Evolutionary conservation across 2,113 vertebrate species (phyloP).

Genomic region (Myrmecophaga tridactyla): DNA sequence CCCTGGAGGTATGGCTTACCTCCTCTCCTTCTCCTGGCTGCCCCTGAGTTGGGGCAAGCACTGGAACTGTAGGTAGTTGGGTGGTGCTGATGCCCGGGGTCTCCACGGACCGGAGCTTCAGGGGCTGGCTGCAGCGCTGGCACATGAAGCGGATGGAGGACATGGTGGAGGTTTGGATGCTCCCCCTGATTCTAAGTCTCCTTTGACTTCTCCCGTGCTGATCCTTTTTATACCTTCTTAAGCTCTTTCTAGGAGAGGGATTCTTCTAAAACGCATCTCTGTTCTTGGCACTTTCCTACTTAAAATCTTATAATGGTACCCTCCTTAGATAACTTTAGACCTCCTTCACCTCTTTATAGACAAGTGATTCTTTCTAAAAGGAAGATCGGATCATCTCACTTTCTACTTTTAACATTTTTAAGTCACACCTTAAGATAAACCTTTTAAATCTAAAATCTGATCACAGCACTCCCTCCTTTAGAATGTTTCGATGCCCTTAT

Average conservation of each 20-base stretch:
- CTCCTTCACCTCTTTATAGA: neutral
- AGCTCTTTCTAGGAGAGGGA: neutral
- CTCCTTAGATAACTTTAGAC: neutral
- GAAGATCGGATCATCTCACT: neutral
- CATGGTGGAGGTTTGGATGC: neutral
- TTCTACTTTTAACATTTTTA: neutral
- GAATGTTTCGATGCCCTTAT: constrained; percentile 12
- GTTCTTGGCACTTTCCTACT: neutral
- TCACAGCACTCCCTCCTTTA: neutral
- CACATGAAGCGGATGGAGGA: constrained; percentile 85
- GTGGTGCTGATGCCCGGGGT: constrained; percentile 88
- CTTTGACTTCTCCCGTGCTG: neutral
- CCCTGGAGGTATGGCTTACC: constrained; percentile 66
- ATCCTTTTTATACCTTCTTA: neutral
- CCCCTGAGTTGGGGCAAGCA: constrained; percentile 80
- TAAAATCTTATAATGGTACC: neutral
- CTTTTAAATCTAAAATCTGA: constrained; percentile 2
- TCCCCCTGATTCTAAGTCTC: neutral
- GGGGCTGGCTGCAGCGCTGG: constrained; percentile 92
- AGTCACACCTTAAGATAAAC: neutral
- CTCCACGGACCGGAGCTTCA: constrained; percentile 88
- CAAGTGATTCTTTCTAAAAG: neutral
- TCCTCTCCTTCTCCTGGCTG: constrained; percentile 82
- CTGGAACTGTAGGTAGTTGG: constrained; percentile 87
- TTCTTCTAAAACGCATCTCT: neutral